Conservation (phyloP, 2,113 vertebrate species). For the Conger conger region DNA sequence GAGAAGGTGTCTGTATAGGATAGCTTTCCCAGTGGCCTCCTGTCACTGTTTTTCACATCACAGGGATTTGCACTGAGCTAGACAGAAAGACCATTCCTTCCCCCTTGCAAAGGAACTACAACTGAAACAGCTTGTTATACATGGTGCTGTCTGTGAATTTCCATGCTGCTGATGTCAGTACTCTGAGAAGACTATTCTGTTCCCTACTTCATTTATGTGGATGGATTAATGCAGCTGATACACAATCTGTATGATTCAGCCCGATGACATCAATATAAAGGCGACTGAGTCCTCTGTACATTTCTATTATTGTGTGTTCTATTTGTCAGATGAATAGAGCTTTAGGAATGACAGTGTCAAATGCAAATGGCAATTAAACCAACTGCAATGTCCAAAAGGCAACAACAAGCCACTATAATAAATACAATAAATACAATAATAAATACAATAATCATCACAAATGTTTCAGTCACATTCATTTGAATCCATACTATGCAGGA, state of each 20-base stretch:
- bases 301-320: background rate
- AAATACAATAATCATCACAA: no score
- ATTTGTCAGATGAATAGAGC: background rate
- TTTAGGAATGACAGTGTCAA: background rate
- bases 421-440: no score
- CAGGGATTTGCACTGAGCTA: background rate
- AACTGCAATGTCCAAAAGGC: background rate
- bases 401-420: no score
- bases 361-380: background rate
- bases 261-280: background rate
- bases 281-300: background rate
- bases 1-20: background rate
- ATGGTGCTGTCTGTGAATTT: background rate
- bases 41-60: background rate
- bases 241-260: background rate
- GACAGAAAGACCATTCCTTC: background rate
- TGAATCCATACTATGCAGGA: background rate
- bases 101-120: background rate
- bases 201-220: background rate
- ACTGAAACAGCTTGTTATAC: background rate
- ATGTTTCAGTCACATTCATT: no score
- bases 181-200: background rate
- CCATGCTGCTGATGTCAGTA: background rate
- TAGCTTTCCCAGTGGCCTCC: background rate
- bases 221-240: background rate